Percentiles rank a stretch among this genome's conserved stretches.
These are phyloP conservation scores for Gymnosoma rotundatum DNA, from an alignment of 2,888 invertebrate genomes.

Conservation along the genomic window DNA sequence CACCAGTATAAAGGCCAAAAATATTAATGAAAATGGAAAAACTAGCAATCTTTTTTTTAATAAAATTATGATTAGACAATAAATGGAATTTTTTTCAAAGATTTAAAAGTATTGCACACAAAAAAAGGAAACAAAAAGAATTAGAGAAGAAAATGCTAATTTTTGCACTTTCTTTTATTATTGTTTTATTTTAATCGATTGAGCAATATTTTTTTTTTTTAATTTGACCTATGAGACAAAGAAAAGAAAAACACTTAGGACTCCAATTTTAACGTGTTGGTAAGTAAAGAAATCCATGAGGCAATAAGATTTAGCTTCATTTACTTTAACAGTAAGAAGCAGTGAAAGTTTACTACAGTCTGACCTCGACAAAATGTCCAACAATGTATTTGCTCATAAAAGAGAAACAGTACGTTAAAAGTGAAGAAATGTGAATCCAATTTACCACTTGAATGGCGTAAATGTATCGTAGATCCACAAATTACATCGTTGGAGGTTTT, in stretches of 20 bases:
- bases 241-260: conserved; percentile 17
- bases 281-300: conserved; percentile 17
- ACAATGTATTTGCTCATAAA: conserved; percentile 77
- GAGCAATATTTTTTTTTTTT: conserved; percentile 33
- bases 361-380: conserved; percentile 70
- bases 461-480: conserved; percentile 98
- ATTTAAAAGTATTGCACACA: conserved; percentile 48
- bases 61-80: no score
- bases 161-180: conserved; percentile 6
- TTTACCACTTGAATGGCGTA: conserved; percentile 91
- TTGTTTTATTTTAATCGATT: conserved; percentile 22
- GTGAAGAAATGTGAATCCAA: conserved; percentile 96
- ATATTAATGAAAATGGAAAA: conserved; percentile 21
- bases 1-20: conserved; percentile 27
- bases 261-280: not conserved
- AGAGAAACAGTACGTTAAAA: conserved; percentile 95
- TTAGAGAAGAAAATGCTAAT: conserved; percentile 33
- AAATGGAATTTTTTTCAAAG: no score
- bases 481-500: conserved; percentile 97
- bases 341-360: conserved; percentile 30
- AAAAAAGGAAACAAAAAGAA: conserved; percentile 16
- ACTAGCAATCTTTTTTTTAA: no score
- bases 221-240: not conserved
- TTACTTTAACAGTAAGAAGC: not conserved
- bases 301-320: conserved; percentile 11